Evolutionary conservation across 64 coral and sea anemone genomes (phyloP), one percentile per base, ranked within the genome.

Genomic region (Orbicella faveolata): DNA sequence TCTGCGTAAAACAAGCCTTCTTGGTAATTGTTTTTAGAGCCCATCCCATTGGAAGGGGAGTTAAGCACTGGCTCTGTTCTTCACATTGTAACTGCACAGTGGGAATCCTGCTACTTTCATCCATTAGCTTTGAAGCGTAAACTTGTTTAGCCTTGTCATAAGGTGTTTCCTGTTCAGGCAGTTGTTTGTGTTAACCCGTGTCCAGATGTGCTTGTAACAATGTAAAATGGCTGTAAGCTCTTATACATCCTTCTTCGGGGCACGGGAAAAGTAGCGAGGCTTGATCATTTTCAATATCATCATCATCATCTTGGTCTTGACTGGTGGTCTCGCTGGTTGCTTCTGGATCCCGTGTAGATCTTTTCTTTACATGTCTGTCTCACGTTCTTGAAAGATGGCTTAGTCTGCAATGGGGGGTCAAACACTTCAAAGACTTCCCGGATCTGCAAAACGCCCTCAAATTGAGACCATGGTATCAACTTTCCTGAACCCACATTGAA

Each of bases 181-280:
- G 39, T 26, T 72, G 80, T 44, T 74, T 54, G 20, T 91, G 90
- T 75, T 64, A 77, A 39, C 69, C 81, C 11, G 41, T 83, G 34
- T 91, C 90, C 52, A 86, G 73, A 16, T 92, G 90, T 34, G 74
- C 37, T 26, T 92, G 69, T 39, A 86, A 74, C 39, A 80, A 37
- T 61, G 81, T 61, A 37, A 73, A 80, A 11, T 39, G 39, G 61
- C 52, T 34, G 70, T 90, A 90, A 11, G 88, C 51, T 34, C 41
- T 90, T 18, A 90, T 79, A 52, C 88, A 90, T 6, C 88, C 76
- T 67, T 89, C 88, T 16, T 89, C 87, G 48, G 87, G 87, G 59
- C 87, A 89, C 23, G 23, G 59, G 59, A 89, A 89, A 11, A 39
- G 37, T 39, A 39, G 37, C 37, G 37, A 39, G 37, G 37, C 37